Evolutionary conservation across 2,888 invertebrate species (phyloP).

Genomic region (Drosophila mimetica): DNA sequence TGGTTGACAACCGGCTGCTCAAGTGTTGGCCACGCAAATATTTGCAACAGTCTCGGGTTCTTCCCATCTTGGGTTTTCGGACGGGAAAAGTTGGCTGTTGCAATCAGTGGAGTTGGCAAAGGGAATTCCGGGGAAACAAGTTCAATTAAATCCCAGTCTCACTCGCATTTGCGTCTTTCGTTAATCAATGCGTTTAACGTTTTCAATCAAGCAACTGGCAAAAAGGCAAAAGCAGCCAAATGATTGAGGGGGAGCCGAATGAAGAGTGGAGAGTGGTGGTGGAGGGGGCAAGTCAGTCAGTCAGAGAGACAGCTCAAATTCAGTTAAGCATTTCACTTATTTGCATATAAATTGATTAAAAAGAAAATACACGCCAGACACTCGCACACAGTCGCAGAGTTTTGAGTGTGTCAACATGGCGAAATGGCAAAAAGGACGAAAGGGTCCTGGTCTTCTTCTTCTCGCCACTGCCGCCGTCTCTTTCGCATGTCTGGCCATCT

Average conservation of each 20-base stretch:
- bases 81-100: conserved; percentile 43
- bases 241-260: conserved; percentile 9
- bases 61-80: background rate
- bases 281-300: conserved; percentile 30
- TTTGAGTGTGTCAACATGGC: conserved; percentile 70
- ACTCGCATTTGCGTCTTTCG: conserved; percentile 46
- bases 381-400: conserved; percentile 39
- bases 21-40: conserved; percentile 57
- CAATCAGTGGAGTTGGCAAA: conserved; percentile 61
- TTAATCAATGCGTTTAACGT: conserved; percentile 77
- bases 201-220: conserved; percentile 74
- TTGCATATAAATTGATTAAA: conserved; percentile 82
- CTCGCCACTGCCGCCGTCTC: background rate
- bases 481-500: conserved; percentile 10
- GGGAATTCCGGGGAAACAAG: conserved; percentile 72
- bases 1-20: conserved; percentile 51
- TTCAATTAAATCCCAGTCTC: conserved; percentile 71
- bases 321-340: conserved; percentile 80
- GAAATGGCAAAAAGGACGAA: conserved; percentile 60
- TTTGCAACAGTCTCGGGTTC: conserved; percentile 44
- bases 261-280: background rate
- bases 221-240: conserved; percentile 48
- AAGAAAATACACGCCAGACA: conserved; percentile 65
- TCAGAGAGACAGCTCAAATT: conserved; percentile 68
- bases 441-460: conserved; percentile 47